A percentile compares a stretch with the other conserved stretches of the same genome.
Evolutionary conservation across 2,113 vertebrate genomes (phyloP).

Genomic region (Laterallus jamaicensis): DNA sequence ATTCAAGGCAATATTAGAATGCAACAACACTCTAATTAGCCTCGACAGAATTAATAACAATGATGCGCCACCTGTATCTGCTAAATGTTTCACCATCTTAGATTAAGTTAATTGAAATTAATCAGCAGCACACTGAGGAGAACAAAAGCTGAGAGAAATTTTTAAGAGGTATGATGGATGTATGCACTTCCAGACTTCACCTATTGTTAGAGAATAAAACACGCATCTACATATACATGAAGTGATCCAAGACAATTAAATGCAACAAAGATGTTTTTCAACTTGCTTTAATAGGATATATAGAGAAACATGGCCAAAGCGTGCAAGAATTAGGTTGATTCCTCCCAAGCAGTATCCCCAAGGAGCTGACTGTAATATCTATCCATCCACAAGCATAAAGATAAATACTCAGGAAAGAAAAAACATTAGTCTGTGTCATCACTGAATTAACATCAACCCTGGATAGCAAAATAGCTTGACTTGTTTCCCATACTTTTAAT

Average conservation of each 20-base stretch:
- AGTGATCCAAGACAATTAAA: not conserved
- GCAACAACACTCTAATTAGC: not conserved
- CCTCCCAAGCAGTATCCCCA: not conserved
- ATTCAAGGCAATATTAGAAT: not conserved
- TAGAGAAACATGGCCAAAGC: not conserved
- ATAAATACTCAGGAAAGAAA: not conserved
- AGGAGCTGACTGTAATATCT: not conserved
- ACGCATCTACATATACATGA: not conserved
- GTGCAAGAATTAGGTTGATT: not conserved
- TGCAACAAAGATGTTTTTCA: not conserved
- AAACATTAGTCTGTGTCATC: not conserved
- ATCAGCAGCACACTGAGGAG: not conserved
- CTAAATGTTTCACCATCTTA: not conserved
- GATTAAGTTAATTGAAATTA: slow-evolving; percentile 40
- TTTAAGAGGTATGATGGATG: not conserved
- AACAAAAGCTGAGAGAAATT: not conserved
- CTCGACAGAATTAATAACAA: not conserved
- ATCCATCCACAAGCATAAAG: not conserved
- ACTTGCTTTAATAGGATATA: not conserved
- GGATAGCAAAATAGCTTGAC: not conserved
- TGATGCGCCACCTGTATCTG: not conserved
- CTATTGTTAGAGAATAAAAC: not conserved
- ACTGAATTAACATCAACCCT: not conserved
- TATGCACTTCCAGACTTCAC: not conserved
- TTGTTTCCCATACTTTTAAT: not conserved